Evolutionary conservation across 2,888 invertebrate genomes (phyloP), one percentile per base, ranked within the genome.

Genomic region (Imbricaverruca yamaguchii): DNA sequence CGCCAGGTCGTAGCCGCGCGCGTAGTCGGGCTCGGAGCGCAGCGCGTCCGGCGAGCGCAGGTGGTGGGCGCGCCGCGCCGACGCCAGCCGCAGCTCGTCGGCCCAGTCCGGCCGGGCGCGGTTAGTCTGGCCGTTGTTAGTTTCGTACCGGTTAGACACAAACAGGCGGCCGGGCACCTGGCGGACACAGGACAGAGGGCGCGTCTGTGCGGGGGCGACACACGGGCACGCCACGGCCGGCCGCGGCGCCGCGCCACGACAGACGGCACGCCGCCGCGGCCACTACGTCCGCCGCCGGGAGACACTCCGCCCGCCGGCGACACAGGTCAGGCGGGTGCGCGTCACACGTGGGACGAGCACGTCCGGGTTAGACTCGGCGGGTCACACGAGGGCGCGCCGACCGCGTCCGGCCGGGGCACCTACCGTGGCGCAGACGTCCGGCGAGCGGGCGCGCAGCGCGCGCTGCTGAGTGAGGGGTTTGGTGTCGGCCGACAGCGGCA

Each of bases 121-220:
- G 74, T 74, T 74, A 74, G 74, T 74, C 55, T 53, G 39, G 39
- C 39, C 74, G 74, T 74, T 74, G 74, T 74, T 74, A 74, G 74
- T 74, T 21, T 74, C 55, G 74, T 74, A 74, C 21, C 74, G 74
- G 74, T 74, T 74, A 74, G 74, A 74, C 53, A 74, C 21, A 74
- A 74, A 74, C 55, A 74, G 53, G 1, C 74, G 74, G 55, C 74
- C 74, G 18, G 74, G 74, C 18, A 74, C 74, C 74, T 74, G 74
- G 53, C 2, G 18, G 53, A 15, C 39, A 39, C 39, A 39, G 39
- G 39, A 39, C 18, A 13, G 74, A 15, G 21, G 21, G 74, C 12
- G 74, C 21, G 55, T 55, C 15, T 74, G 18, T 18, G 8, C 39
- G 53, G 53, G 39, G 69, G 39, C 39, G 39, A 39, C 39, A 39